Conservation (phyloP, 2,888 invertebrate species). For the Isoperla grammatica region DNA sequence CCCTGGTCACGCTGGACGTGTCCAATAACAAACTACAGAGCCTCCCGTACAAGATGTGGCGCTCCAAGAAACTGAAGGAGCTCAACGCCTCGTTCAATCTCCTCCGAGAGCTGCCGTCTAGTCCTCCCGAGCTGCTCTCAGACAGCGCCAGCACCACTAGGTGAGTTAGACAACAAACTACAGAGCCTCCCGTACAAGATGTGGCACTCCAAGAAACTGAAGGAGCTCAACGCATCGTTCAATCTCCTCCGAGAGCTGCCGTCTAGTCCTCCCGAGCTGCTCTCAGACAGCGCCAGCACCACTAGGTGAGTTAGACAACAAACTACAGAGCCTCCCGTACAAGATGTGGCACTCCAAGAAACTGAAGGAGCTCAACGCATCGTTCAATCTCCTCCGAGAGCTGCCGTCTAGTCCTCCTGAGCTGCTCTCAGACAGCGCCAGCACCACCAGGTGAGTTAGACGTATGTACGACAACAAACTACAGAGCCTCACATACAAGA, state of each 20-base stretch:
- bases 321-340: slow-evolving; percentile 73
- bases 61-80: slow-evolving; percentile 77
- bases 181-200: slow-evolving; percentile 73
- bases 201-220: slow-evolving; percentile 80
- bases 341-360: slow-evolving; percentile 83
- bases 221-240: slow-evolving; percentile 83
- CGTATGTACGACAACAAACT: no score
- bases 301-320: slow-evolving; percentile 45
- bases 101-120: slow-evolving; percentile 61
- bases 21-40: slow-evolving; percentile 87
- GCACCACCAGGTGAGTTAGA: no score
- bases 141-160: no score
- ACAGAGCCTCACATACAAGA: slow-evolving; percentile 68
- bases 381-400: slow-evolving; percentile 80
- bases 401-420: slow-evolving; percentile 53
- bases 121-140: slow-evolving; percentile 42
- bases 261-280: slow-evolving; percentile 43
- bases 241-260: slow-evolving; percentile 77
- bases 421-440: no score
- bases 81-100: slow-evolving; percentile 86
- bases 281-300: no score
- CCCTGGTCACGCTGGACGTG: slow-evolving; percentile 77
- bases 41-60: slow-evolving; percentile 81
- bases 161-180: slow-evolving; percentile 56
- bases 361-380: slow-evolving; percentile 80